Evolutionary conservation across 2,888 invertebrate genomes (phyloP).

Genomic region (Acleris literana): DNA sequence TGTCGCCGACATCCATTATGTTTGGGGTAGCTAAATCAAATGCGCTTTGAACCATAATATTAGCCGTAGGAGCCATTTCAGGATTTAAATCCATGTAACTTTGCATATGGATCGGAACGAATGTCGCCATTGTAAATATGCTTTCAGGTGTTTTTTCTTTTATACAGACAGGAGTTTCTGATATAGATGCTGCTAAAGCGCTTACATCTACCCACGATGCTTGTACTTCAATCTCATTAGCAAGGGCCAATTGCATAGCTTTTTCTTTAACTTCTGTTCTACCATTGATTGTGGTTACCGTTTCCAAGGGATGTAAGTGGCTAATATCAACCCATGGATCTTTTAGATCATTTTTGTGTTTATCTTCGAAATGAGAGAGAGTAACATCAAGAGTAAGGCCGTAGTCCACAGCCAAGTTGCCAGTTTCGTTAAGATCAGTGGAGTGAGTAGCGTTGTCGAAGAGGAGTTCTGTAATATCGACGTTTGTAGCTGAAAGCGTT

Average conservation of each 20-base stretch:
- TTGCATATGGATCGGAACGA: slow-evolving; percentile 86
- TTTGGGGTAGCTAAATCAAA: slow-evolving; percentile 71
- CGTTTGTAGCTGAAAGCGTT: slow-evolving; percentile 51
- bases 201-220: slow-evolving; percentile 90
- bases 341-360: slow-evolving; percentile 55
- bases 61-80: slow-evolving; percentile 65
- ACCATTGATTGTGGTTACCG: slow-evolving; percentile 38
- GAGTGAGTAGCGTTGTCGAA: slow-evolving; percentile 63
- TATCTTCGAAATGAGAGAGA: slow-evolving; percentile 58
- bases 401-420: slow-evolving; percentile 61
- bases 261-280: slow-evolving; percentile 68
- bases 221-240: slow-evolving; percentile 89
- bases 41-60: slow-evolving; percentile 64
- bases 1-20: slow-evolving; percentile 67
- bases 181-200: slow-evolving; percentile 85
- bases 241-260: slow-evolving; percentile 88
- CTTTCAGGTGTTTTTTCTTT: slow-evolving; percentile 83
- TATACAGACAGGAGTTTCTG: slow-evolving; percentile 85
- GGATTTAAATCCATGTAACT: slow-evolving; percentile 80
- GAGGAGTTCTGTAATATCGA: slow-evolving; percentile 73
- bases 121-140: slow-evolving; percentile 81
- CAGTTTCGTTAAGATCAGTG: slow-evolving; percentile 54
- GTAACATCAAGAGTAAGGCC: slow-evolving; percentile 59
- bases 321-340: slow-evolving; percentile 60
- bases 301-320: slow-evolving; percentile 53